phyloP scores from a whole-genome alignment of 2,888 invertebrate genomes.

The Argyresthia albistria region DNA sequence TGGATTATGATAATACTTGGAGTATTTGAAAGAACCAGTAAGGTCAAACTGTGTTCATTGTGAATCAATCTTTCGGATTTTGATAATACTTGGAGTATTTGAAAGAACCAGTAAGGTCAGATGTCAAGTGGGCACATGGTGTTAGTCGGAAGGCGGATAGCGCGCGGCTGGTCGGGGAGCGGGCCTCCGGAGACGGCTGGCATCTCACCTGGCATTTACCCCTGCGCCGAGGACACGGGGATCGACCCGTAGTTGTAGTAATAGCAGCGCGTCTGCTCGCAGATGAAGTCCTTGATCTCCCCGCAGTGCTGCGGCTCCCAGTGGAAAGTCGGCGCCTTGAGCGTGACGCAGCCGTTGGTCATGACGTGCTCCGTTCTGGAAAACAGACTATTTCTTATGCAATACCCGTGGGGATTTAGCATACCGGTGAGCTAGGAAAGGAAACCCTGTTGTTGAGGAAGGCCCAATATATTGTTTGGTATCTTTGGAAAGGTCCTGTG shows the following conservation, averaged over 20 bases:
- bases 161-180: slow-evolving; percentile 64
- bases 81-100: too few species aligned
- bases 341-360: slow-evolving; percentile 82
- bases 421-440: too few species aligned
- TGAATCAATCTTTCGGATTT: too few species aligned
- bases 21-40: too few species aligned
- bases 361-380: slow-evolving; percentile 69
- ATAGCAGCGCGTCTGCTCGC: slow-evolving; percentile 92
- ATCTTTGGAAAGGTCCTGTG: too few species aligned
- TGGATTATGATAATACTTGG: too few species aligned
- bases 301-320: slow-evolving; percentile 90
- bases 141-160: slow-evolving; percentile 9
- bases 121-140: too few species aligned
- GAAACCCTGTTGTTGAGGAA: too few species aligned
- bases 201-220: slow-evolving; percentile 89
- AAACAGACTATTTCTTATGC: slow-evolving; percentile 51
- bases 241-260: slow-evolving; percentile 93
- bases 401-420: not conserved
- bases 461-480: too few species aligned
- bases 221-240: slow-evolving; percentile 91
- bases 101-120: too few species aligned
- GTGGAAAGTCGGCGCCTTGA: slow-evolving; percentile 82
- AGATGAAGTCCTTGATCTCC: slow-evolving; percentile 88
- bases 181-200: slow-evolving; percentile 70
- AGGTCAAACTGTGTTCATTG: too few species aligned